Percentiles rank a stretch among this genome's conserved stretches.
Evolutionary conservation across 2,113 vertebrate genomes (phyloP).

Genomic region (Sorex araneus): DNA sequence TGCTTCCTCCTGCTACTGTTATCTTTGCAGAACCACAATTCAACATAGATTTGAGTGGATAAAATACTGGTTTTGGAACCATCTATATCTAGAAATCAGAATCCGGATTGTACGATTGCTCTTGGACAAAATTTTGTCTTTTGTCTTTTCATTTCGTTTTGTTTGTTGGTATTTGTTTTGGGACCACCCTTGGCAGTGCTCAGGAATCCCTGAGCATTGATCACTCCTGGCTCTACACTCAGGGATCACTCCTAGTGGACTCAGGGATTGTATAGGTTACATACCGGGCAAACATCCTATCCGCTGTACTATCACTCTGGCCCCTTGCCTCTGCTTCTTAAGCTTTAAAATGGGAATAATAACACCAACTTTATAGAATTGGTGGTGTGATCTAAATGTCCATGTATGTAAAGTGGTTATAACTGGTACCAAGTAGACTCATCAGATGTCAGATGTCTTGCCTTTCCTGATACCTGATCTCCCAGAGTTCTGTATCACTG

Average conservation of each 20-base stretch:
- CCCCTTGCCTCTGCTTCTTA: background rate
- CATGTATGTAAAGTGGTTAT: background rate
- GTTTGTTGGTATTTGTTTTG: too few relatives aligned
- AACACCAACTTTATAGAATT: background rate
- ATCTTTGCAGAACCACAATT: background rate
- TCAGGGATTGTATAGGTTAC: too few relatives aligned
- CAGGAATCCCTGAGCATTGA: too few relatives aligned
- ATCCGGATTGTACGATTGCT: background rate
- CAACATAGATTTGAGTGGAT: background rate
- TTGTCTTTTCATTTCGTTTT: too few relatives aligned
- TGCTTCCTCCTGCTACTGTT: background rate
- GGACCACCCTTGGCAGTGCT: too few relatives aligned
- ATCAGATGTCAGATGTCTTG: background rate
- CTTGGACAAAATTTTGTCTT: background rate
- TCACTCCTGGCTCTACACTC: too few relatives aligned
- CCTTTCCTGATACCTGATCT: conserved; percentile 27
- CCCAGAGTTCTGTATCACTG: too few relatives aligned
- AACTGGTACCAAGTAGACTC: background rate
- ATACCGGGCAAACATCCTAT: too few relatives aligned
- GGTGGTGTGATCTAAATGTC: background rate
- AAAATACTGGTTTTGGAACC: background rate
- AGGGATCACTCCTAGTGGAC: too few relatives aligned
- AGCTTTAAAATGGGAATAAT: conserved; percentile 12
- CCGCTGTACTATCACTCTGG: too few relatives aligned
- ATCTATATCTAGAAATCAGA: background rate